Evolutionary conservation across 1,140 invertebrate species (phyloP).

Genomic region (Drosophila dunni): DNA sequence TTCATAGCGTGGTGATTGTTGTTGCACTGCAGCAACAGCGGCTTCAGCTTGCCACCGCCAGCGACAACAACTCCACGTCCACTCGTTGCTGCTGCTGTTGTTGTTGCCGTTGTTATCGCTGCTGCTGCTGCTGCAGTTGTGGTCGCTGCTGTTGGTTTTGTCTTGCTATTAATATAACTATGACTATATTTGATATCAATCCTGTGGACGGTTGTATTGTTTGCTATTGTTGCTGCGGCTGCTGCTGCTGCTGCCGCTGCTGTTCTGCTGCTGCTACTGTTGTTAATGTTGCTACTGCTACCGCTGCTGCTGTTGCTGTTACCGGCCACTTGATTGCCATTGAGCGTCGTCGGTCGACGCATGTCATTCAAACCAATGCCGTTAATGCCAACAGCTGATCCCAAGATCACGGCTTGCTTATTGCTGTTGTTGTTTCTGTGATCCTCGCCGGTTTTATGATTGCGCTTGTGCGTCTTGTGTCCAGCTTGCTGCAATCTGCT

Average conservation of each 20-base stretch:
- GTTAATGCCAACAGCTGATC: not conserved
- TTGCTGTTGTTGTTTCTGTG: constrained; percentile 56
- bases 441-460: constrained; percentile 46
- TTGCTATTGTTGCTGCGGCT: constrained; percentile 24
- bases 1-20: constrained; percentile 34
- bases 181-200: constrained; percentile 56
- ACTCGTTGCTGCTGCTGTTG: constrained; percentile 23
- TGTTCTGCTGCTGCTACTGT: constrained; percentile 19
- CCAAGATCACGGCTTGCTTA: not conserved
- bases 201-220: constrained; percentile 57
- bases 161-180: constrained; percentile 13
- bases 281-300: constrained; percentile 28
- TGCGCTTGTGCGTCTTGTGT: constrained; percentile 34
- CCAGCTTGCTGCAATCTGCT: constrained; percentile 8
- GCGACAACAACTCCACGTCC: constrained; percentile 5
- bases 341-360: constrained; percentile 68
- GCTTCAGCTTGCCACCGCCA: constrained; percentile 37
- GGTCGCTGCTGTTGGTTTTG: constrained; percentile 26
- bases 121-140: constrained; percentile 1
- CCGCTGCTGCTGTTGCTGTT: constrained; percentile 41
- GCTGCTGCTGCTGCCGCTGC: constrained; percentile 27
- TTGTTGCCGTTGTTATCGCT: not conserved
- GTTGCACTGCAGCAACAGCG: constrained; percentile 30
- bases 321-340: constrained; percentile 67
- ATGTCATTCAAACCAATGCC: constrained; percentile 56